Percentiles rank a stretch among this genome's conserved stretches.
Conservation (phyloP, 2,797 vertebrate species). For the Tokudaia tokunoshimensis region DNA sequence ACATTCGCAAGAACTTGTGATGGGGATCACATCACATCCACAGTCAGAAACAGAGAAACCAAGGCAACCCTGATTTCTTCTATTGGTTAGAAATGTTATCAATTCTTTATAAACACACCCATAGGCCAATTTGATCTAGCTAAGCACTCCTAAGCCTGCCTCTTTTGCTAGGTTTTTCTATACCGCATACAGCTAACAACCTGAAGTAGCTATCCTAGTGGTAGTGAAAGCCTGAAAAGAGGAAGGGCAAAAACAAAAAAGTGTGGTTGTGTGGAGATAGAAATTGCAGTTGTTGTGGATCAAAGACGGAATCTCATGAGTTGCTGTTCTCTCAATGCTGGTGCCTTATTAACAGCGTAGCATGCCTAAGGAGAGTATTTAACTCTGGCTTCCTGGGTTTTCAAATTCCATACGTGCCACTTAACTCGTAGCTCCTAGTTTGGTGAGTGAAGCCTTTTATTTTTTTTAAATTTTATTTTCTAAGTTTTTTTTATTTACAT, state of each 20-base stretch:
- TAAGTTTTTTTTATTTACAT: too few species aligned
- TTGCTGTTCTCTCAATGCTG: not conserved
- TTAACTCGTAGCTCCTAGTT: not conserved
- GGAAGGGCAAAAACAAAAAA: accelerated
- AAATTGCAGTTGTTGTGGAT: not conserved
- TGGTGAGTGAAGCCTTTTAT: not conserved
- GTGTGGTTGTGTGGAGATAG: too few species aligned
- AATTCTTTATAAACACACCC: not conserved
- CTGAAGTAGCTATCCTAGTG: not conserved
- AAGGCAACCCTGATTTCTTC: not conserved
- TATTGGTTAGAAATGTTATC: not conserved
- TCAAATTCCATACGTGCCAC: not conserved
- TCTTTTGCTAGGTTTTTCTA: not conserved
- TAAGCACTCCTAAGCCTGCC: accelerated
- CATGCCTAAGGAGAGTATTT: not conserved
- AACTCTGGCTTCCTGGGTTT: not conserved
- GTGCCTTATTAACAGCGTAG: not conserved
- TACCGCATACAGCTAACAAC: not conserved
- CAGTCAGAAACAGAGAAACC: not conserved
- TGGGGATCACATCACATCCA: not conserved
- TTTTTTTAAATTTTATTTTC: too few species aligned
- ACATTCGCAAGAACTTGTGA: not conserved
- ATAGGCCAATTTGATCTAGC: not conserved
- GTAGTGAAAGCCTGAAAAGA: not conserved
- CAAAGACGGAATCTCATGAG: not conserved